phyloP scores from a whole-genome alignment of 2,113 vertebrate species.

The Antigone vipio region DNA sequence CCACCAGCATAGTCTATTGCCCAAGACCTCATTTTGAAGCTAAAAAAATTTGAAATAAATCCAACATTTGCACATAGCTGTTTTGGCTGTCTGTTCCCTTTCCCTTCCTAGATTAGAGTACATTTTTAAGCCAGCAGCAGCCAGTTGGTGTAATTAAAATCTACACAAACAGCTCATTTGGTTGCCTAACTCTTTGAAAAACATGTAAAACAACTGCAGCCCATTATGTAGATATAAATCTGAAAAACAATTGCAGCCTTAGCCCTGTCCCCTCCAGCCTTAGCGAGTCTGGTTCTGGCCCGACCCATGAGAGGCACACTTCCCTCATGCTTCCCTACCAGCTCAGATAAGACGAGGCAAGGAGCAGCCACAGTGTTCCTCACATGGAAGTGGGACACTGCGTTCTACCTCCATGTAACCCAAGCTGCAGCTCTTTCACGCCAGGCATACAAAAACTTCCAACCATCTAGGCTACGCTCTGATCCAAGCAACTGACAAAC shows the following conservation, averaged over 20 bases:
- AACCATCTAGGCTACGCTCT: neutral
- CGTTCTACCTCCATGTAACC: neutral
- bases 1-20: neutral
- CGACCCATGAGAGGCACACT: accelerated
- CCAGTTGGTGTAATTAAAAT: constrained; percentile 2
- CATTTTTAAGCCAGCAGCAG: neutral
- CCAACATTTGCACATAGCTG: neutral
- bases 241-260: neutral
- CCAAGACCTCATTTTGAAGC: neutral
- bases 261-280: neutral
- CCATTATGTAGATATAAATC: constrained; percentile 18
- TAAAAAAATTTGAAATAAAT: neutral
- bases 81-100: neutral
- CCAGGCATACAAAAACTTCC: neutral
- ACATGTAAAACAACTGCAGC: neutral
- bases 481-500: neutral
- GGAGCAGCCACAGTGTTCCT: neutral
- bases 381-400: accelerated
- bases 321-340: neutral
- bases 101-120: neutral
- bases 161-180: neutral
- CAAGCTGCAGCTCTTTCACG: neutral
- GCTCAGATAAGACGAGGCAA: neutral
- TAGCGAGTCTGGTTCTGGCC: neutral
- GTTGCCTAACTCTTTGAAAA: constrained; percentile 30